Evolutionary conservation across 2,797 vertebrate species (phyloP).

Genomic region (Heteromormyrus szaboi): DNA sequence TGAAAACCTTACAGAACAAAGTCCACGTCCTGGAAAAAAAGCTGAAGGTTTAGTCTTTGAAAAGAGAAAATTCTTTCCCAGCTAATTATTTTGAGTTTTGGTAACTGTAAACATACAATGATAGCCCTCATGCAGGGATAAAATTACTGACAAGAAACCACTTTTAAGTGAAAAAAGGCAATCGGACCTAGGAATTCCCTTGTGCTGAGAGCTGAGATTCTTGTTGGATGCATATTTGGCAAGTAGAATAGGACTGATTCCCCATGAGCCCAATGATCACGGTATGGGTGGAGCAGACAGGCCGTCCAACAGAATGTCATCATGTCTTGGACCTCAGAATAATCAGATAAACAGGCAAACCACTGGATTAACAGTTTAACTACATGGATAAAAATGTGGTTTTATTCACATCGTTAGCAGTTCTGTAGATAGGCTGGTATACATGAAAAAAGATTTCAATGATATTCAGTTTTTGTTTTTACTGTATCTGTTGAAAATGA

Average conservation of each 20-base stretch:
- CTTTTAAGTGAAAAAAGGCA: neutral
- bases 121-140: neutral
- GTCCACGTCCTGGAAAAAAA: neutral
- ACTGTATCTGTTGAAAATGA: neutral
- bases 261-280: neutral
- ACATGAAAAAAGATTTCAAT: neutral
- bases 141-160: neutral
- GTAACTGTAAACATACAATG: neutral
- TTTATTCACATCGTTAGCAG: neutral
- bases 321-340: neutral
- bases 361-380: slow-evolving; percentile 8
- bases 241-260: neutral
- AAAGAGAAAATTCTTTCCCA: neutral
- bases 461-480: neutral
- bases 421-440: neutral
- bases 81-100: slow-evolving; percentile 4
- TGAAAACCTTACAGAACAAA: neutral
- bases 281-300: neutral
- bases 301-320: neutral
- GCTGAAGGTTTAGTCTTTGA: neutral
- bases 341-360: neutral
- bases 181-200: neutral
- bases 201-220: slow-evolving; percentile 1
- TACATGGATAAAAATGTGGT: neutral
- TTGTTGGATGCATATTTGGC: neutral